Evolutionary conservation across 1,140 invertebrate genomes (phyloP), one percentile per base, ranked within the genome.

Genomic region (Euglossa dilemma): DNA sequence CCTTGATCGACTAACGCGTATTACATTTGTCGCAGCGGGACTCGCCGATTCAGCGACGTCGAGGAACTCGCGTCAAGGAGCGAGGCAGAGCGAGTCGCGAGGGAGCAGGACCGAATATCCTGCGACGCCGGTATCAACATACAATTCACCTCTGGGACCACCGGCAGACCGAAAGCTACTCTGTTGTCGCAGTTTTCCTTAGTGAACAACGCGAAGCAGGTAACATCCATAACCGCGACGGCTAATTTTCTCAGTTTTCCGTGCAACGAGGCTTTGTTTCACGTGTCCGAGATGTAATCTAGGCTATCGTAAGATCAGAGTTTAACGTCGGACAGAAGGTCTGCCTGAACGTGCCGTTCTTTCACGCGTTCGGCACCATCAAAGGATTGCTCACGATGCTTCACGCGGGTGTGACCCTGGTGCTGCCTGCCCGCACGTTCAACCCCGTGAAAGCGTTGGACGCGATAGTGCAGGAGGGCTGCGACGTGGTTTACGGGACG

Each of bases 101-200:
- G 88, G 25, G 90, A 92, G 59, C 92, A 94, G 67, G 89, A 70
- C 12, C 82, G 86, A 12, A 93, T 98, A 7, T 95, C 95, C 71
- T 96, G 97, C 18, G 95, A 97, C 89, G 95, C 96, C 36, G 95
- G 96, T 2, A 96, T 95, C 79, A 97, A 97, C 90, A 96, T 99
- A 86, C 97, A 98, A 90, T 98, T 98, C 86, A 98, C 98, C 1
- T 99, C 98, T 1, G 97, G 97, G 84, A 98, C 98, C 8, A 98
- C 97, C 67, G 98, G 98, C 0, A 95, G 95, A 54, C 98, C 99
- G 2, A 99, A 99, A 94, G 98, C 97, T 18, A 97, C 97, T 0
- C 94, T 97, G 0, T 91, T 99, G 7, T 97, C 96, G 1, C 98
- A 99, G 92, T 95, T 96, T 82, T 97, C 97, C 79, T 94, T 98